Conservation (phyloP, 2,797 vertebrate genomes). For the Typhlichthys subterraneus region DNA sequence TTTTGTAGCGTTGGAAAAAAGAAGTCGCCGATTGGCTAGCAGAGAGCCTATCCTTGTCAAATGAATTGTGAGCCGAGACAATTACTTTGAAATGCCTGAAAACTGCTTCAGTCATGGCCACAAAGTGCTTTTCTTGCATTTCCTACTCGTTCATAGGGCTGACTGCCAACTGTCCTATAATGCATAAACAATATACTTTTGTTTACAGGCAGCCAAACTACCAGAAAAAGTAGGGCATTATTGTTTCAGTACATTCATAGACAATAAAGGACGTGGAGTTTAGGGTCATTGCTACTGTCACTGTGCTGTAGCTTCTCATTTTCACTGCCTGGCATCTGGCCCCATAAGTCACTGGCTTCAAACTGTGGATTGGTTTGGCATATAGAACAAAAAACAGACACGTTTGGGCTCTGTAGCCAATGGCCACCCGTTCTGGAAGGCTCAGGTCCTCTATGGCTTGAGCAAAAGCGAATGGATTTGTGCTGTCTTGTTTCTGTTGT, state of each 20-base stretch:
- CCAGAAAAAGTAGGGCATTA: slow-evolving; percentile 42
- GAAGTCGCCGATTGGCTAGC: too few relatives aligned
- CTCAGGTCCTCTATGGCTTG: slow-evolving; percentile 19
- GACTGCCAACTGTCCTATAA: slow-evolving; percentile 22
- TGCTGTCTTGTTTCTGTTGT: not conserved
- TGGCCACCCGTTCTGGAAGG: slow-evolving; percentile 43
- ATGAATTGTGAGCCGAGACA: not conserved
- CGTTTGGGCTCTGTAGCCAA: slow-evolving; percentile 37
- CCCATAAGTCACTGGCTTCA: slow-evolving; percentile 52
- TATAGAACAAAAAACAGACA: slow-evolving; percentile 42
- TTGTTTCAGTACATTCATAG: slow-evolving; percentile 43
- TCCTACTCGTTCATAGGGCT: slow-evolving; percentile 6
- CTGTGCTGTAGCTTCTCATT: slow-evolving; percentile 59
- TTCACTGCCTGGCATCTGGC: slow-evolving; percentile 54
- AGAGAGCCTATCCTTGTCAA: not conserved
- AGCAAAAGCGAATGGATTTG: not conserved
- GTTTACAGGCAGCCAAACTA: slow-evolving; percentile 25
- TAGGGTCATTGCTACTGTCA: slow-evolving; percentile 66
- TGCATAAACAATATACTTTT: slow-evolving; percentile 36
- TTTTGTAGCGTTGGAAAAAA: not conserved
- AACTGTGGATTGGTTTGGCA: slow-evolving; percentile 45
- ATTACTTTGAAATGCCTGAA: not conserved
- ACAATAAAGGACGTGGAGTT: slow-evolving; percentile 52
- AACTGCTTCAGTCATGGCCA: not conserved
- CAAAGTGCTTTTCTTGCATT: not conserved